A percentile compares a stretch with the other conserved stretches of the same genome.
These are phyloP conservation scores for Oreochromis niloticus DNA, from an alignment of 2,113 vertebrate genomes.

Conservation along the genomic window DNA sequence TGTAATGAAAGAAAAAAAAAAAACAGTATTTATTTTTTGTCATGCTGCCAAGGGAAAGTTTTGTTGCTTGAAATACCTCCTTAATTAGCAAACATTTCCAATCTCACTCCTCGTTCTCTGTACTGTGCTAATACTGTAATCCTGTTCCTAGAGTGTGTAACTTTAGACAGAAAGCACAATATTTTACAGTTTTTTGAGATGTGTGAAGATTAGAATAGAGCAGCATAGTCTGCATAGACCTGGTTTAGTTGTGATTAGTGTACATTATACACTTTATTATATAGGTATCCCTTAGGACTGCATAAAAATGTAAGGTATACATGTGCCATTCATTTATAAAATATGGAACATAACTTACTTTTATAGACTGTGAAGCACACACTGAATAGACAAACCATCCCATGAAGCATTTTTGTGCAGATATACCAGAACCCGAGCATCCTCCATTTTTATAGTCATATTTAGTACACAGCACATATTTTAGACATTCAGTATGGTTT, in stretches of 20 bases:
- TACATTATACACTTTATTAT: slow-evolving; percentile 47
- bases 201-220: slow-evolving; percentile 54
- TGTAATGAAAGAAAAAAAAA: slow-evolving; percentile 32
- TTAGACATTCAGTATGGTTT: slow-evolving; percentile 40
- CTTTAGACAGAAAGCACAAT: slow-evolving; percentile 64
- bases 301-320: slow-evolving; percentile 31
- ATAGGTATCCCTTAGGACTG: slow-evolving; percentile 29
- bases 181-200: slow-evolving; percentile 38
- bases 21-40: slow-evolving; percentile 67
- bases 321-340: slow-evolving; percentile 46
- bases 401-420: background rate
- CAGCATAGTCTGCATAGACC: slow-evolving; percentile 13
- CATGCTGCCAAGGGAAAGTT: slow-evolving; percentile 42
- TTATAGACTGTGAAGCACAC: slow-evolving; percentile 38
- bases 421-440: background rate
- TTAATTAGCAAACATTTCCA: slow-evolving; percentile 29
- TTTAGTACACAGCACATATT: slow-evolving; percentile 37
- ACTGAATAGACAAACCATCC: background rate
- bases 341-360: slow-evolving; percentile 11
- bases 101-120: slow-evolving; percentile 33
- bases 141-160: slow-evolving; percentile 43
- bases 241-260: slow-evolving; percentile 49
- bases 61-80: slow-evolving; percentile 58
- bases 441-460: background rate
- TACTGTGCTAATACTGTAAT: slow-evolving; percentile 55